Conservation (phyloP, 2,888 invertebrate species). For the Mimachlamys varia region DNA sequence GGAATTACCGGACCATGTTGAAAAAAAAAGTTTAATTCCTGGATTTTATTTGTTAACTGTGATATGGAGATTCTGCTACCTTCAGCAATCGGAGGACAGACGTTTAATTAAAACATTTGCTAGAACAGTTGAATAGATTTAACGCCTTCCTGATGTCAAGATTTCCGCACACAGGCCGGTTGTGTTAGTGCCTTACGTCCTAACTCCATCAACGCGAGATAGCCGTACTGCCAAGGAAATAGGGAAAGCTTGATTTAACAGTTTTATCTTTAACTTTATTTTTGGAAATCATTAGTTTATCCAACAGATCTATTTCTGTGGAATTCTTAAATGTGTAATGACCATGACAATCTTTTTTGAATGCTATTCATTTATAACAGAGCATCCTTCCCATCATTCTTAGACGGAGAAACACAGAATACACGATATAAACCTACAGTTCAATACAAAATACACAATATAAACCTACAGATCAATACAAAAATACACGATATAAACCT, state of each 20-base stretch:
- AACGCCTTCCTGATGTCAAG: neutral
- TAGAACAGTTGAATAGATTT: neutral
- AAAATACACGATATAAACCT: too few species aligned
- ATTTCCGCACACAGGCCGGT: neutral
- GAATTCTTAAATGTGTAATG: neutral
- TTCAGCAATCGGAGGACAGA: neutral
- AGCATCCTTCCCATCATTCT: neutral
- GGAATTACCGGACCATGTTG: neutral
- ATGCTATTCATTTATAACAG: neutral
- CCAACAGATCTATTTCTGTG: neutral
- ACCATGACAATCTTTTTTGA: neutral
- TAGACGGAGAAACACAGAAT: neutral
- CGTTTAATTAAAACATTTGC: neutral
- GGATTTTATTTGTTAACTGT: slow-evolving; percentile 1
- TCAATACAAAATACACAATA: too few species aligned
- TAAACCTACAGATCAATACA: too few species aligned
- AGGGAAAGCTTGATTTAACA: neutral
- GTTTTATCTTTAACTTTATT: neutral
- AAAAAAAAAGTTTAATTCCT: neutral
- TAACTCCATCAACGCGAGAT: neutral
- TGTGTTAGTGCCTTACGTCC: too few species aligned
- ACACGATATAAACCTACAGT: too few species aligned
- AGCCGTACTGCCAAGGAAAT: neutral
- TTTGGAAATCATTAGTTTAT: neutral
- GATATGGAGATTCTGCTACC: neutral